These are phyloP conservation scores for Paratrypauchen microcephalus DNA, from an alignment of 2,797 vertebrate genomes.

Conservation along the genomic window DNA sequence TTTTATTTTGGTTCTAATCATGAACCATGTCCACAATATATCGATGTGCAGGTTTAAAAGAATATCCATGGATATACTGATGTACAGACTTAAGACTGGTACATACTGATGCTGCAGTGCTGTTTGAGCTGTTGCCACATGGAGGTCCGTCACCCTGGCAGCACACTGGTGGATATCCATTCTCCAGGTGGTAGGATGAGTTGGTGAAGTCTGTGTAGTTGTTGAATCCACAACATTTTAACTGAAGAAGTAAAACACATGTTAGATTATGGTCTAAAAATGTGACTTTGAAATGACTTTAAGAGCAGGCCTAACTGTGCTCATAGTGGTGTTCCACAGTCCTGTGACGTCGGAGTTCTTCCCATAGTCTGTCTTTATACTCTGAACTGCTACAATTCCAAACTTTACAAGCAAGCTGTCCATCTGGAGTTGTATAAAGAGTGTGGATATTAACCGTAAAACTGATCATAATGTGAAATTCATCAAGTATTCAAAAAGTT, in stretches of 20 bases:
- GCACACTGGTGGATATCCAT: constrained; percentile 66
- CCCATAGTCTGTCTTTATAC: constrained; percentile 72
- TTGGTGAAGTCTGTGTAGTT: constrained; percentile 72
- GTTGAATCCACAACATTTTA: constrained; percentile 79
- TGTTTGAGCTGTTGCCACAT: constrained; percentile 19
- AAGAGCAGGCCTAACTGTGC: constrained; percentile 49
- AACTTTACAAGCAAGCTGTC: constrained; percentile 63
- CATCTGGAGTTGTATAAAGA: constrained; percentile 54
- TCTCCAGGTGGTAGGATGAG: constrained; percentile 47
- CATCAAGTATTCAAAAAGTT: not conserved
- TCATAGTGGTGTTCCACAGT: constrained; percentile 80
- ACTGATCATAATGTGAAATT: not conserved
- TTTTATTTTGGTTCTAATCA: not conserved
- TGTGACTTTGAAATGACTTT: not conserved
- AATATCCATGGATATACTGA: too few relatives aligned
- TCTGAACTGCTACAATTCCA: constrained; percentile 46
- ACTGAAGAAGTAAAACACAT: constrained; percentile 53
- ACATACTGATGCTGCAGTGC: constrained; percentile 23
- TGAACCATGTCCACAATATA: too few relatives aligned
- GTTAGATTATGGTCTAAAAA: not conserved
- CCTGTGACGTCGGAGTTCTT: constrained; percentile 60
- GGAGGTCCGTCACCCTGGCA: constrained; percentile 12
- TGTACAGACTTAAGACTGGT: not conserved
- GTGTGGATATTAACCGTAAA: not conserved
- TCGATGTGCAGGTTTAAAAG: too few relatives aligned